Conservation (phyloP, 2,113 vertebrate species). For the Craseonycteris thonglongyai region DNA sequence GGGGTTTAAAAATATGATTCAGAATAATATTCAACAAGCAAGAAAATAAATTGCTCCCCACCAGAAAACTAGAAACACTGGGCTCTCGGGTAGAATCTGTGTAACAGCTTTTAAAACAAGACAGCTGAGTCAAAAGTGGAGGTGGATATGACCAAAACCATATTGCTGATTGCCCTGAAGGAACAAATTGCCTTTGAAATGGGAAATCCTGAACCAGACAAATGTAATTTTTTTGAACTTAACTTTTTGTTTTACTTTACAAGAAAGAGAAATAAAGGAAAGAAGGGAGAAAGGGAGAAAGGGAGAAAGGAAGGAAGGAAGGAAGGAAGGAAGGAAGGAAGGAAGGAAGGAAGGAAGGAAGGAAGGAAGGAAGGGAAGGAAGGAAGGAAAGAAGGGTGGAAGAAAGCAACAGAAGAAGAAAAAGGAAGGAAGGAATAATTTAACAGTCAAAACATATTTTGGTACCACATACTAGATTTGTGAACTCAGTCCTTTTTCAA, state of each 20-base stretch:
- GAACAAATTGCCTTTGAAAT: slow-evolving; percentile 30
- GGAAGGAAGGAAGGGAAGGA: too few species aligned
- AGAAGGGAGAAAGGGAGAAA: too few species aligned
- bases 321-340: too few species aligned
- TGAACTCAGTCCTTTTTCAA: background rate
- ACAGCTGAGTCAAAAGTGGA: slow-evolving; percentile 23
- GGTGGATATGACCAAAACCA: background rate
- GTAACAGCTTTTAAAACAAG: background rate
- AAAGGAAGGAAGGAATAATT: background rate
- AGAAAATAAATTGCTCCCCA: background rate
- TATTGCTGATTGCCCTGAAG: background rate
- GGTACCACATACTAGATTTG: background rate
- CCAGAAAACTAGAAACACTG: background rate
- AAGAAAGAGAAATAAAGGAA: background rate
- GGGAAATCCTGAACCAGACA: background rate
- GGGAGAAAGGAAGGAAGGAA: too few species aligned
- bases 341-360: too few species aligned
- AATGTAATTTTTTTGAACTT: background rate
- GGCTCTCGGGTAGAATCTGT: background rate
- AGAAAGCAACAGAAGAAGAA: too few species aligned
- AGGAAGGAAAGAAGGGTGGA: too few species aligned
- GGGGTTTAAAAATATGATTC: background rate
- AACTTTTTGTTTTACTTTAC: background rate
- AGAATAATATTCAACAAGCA: slow-evolving; percentile 4
- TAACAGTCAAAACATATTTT: background rate